Percentiles rank a stretch among this genome's conserved stretches.
These are phyloP conservation scores for Smittia sp. DNA, from an alignment of 2,888 invertebrate species.

Conservation along the genomic window DNA sequence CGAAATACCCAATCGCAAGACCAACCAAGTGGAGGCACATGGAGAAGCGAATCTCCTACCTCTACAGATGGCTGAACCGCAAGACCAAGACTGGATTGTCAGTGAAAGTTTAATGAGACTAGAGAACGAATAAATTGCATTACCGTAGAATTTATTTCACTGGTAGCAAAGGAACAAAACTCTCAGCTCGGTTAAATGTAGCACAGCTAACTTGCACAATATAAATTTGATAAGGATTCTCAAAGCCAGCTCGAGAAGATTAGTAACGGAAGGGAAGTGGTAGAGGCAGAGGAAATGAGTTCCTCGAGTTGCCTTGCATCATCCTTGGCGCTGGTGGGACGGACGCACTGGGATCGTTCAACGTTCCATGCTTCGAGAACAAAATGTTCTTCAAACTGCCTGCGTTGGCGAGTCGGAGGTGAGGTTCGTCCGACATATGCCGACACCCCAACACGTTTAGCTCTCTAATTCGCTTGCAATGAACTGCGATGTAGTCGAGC, in stretches of 20 bases:
- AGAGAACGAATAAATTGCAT: background rate
- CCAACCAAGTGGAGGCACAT: slow-evolving; percentile 78
- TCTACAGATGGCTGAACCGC: slow-evolving; percentile 75
- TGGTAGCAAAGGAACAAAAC: background rate
- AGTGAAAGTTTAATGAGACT: background rate
- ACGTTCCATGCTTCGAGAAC: slow-evolving; percentile 28
- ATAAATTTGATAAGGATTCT: background rate
- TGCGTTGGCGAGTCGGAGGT: slow-evolving; percentile 49
- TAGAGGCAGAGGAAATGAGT: background rate
- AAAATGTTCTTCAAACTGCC: slow-evolving; percentile 45
- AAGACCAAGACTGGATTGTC: slow-evolving; percentile 65
- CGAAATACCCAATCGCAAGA: slow-evolving; percentile 59
- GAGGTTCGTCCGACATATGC: slow-evolving; percentile 51
- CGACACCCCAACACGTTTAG: slow-evolving; percentile 48
- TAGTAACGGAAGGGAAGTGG: slow-evolving; percentile 6
- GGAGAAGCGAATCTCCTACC: slow-evolving; percentile 67
- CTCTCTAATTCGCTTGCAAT: slow-evolving; percentile 53
- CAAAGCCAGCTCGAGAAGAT: background rate
- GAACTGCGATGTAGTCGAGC: slow-evolving; percentile 55
- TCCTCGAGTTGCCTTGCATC: background rate
- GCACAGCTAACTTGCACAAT: background rate
- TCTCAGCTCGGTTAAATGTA: background rate
- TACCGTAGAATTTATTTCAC: background rate
- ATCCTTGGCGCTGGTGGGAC: background rate
- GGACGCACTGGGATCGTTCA: background rate